Base-by-base conservation (phyloP, 2,113 vertebrate genomes). In the Plecotus auritus region DNA sequence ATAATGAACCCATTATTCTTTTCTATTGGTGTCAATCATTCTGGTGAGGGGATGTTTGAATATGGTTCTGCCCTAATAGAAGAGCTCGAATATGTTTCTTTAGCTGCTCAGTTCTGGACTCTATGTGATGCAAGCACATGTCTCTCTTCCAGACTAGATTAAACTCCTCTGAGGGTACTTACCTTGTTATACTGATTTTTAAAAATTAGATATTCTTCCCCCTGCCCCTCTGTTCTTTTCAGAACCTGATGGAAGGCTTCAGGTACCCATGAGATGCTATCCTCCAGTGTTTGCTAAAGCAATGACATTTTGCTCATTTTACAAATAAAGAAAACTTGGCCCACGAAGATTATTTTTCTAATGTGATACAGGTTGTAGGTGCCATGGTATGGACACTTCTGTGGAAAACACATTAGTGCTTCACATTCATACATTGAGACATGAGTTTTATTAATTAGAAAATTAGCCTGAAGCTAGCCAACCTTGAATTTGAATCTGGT, bases 91-190 rank as follows among this genome's bases (percentile, higher is more conserved):
- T 91, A 84, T 77, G 84, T 94, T 82, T 81, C 23, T 73, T 56
- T 51, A n/a, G 32, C 5, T 23, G 59, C 84, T 95, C 56, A 80
- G 89, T 90, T 95, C 85, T 88, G 64, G 87, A 74, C 69, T 96
- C 95, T 81, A 84, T 76, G 14, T n/a, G 13, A 70, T 1, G 6
- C 13, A 67, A 22, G 30, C 17, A 4, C 16, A 9, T 32, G 5
- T 61, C 59, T 64, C 11, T 69, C 56, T 93, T 90, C 30, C 22
- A 40, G 37, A 64, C 23, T 14, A 74, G 70, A 69, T 9, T 74
- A 26, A 35, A 9, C 26, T 90, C 5, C 23, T 83, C n/a, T 49
- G 10, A 74, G 6, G 61, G 22, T 32, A 74, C 61, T 23, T 28
- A 37, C 20, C 16, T 40, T 28, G 22, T 69, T 40, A 17, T 4